Conservation (phyloP, 2,797 vertebrate species). For the Zonotrichia albicollis region DNA sequence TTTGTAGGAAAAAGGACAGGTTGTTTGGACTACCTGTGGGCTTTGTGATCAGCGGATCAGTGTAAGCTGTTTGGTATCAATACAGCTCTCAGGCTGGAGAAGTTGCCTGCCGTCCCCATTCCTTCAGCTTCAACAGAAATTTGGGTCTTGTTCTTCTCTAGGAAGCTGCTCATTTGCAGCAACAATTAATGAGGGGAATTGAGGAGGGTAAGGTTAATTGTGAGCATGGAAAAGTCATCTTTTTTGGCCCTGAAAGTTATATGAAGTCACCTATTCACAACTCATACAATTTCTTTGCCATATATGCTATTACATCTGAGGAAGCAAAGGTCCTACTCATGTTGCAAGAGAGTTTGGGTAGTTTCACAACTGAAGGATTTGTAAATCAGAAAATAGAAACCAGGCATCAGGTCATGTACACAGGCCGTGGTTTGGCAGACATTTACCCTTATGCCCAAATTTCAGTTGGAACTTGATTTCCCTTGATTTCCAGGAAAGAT, state of each 20-base stretch:
- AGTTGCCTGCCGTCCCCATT: neutral
- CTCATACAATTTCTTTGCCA: neutral
- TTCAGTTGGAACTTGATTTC: neutral
- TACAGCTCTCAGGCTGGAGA: neutral
- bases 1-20: neutral
- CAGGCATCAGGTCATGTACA: neutral
- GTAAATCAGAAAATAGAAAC: neutral
- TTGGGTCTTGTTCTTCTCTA: neutral
- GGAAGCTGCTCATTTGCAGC: neutral
- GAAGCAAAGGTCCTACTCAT: neutral
- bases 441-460: neutral
- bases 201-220: neutral
- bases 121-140: neutral
- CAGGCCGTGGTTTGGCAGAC: neutral
- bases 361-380: neutral
- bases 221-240: neutral
- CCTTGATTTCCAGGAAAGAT: neutral
- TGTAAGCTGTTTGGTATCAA: neutral
- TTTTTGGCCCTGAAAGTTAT: neutral
- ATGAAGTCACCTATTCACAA: neutral
- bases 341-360: neutral
- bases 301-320: neutral
- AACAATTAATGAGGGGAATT: neutral
- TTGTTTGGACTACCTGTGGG: neutral
- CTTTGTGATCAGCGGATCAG: neutral